A percentile compares a stretch with the other conserved stretches of the same genome.
Conservation (phyloP, 1,140 invertebrate species). For the Paralvinella palmiformis region DNA sequence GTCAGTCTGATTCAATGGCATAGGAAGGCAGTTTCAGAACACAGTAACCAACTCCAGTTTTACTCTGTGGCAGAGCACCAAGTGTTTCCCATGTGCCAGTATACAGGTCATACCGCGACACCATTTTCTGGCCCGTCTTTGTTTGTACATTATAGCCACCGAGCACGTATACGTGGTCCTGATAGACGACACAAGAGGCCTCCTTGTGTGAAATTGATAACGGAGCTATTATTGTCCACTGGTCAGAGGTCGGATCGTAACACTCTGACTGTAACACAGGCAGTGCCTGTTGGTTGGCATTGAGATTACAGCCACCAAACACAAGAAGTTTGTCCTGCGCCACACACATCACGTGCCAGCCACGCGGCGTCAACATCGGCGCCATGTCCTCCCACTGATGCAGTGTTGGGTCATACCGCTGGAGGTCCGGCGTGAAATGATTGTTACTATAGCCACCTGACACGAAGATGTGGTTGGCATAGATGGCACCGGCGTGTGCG, state of each 20-base stretch:
- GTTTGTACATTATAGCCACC: conserved; percentile 51
- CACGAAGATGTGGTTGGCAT: conserved; percentile 45
- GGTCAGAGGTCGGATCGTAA: conserved; percentile 60
- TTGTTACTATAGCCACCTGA: conserved; percentile 49
- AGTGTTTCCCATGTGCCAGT: conserved; percentile 49
- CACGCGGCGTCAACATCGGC: conserved; percentile 47
- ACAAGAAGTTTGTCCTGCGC: conserved; percentile 66
- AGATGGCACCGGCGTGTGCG: conserved; percentile 48
- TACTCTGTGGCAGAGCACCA: conserved; percentile 45
- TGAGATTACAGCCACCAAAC: conserved; percentile 61
- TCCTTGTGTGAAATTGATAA: conserved; percentile 55
- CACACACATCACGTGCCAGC: conserved; percentile 51
- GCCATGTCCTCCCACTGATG: conserved; percentile 49
- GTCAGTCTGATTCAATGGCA: conserved; percentile 37
- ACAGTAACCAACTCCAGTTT: conserved; percentile 49
- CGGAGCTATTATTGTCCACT: conserved; percentile 62
- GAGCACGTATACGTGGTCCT: conserved; percentile 47
- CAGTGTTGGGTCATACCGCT: conserved; percentile 41
- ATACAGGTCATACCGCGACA: conserved; percentile 46
- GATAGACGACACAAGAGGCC: conserved; percentile 47
- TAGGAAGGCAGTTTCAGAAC: conserved; percentile 44
- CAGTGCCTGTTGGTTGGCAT: conserved; percentile 64
- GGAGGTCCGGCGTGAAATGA: conserved; percentile 49
- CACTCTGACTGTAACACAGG: conserved; percentile 65
- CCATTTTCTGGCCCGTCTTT: conserved; percentile 50